phyloP scores from a whole-genome alignment of 2,797 vertebrate species.

The Tokudaia tokunoshimensis region DNA sequence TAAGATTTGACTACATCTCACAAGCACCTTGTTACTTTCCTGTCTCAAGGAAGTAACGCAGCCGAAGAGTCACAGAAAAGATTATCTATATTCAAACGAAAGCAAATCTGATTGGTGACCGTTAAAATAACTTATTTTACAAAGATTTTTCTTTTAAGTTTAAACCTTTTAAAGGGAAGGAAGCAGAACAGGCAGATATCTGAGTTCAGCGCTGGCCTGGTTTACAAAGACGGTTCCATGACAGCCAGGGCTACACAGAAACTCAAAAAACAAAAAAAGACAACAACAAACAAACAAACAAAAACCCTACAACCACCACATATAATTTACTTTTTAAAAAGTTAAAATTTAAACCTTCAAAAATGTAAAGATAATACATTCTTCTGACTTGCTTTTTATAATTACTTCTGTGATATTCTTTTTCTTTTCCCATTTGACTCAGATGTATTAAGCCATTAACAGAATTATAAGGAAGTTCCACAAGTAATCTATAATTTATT shows the following conservation, averaged over 20 bases:
- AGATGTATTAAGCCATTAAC: slow-evolving; percentile 41
- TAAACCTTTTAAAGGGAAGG: not conserved
- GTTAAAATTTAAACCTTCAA: not conserved
- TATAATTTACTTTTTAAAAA: not conserved
- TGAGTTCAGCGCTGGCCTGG: not conserved
- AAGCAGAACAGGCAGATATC: not conserved
- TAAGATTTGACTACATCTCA: not conserved
- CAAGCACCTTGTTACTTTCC: not conserved
- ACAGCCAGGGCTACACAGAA: not conserved
- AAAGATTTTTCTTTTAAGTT: slow-evolving; percentile 40
- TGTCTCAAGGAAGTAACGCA: not conserved
- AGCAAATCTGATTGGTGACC: not conserved
- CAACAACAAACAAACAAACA: not conserved
- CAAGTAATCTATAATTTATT: slow-evolving; percentile 44
- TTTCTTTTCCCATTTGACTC: slow-evolving; percentile 53
- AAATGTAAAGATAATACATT: not conserved
- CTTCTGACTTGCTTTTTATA: slow-evolving; percentile 50
- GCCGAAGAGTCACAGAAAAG: slow-evolving; percentile 30
- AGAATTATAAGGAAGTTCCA: not conserved
- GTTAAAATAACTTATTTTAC: slow-evolving; percentile 56
- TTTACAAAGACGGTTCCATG: not conserved
- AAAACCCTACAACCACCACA: not conserved
- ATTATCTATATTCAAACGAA: slow-evolving; percentile 35
- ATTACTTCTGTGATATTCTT: slow-evolving; percentile 35
- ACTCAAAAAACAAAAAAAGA: not conserved